Evolutionary conservation across 2,888 invertebrate species (phyloP), one percentile per base, ranked within the genome.

Genomic region (Acrobasis consociella): DNA sequence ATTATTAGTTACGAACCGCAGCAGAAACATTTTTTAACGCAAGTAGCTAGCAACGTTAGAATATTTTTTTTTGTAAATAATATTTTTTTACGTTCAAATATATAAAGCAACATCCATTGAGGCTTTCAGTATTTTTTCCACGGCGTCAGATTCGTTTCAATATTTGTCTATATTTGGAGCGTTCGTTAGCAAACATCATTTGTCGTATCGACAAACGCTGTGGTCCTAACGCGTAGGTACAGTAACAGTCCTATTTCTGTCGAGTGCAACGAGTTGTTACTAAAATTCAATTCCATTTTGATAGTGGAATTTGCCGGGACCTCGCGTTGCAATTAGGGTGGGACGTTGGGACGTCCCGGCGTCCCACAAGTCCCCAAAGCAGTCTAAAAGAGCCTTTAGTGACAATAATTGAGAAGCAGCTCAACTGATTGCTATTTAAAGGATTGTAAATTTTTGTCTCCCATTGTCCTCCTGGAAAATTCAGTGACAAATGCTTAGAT

Each of bases 371-470:
- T 50, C 50, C 50, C 59, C 38, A 10, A 11, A 39, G 58, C n/a
- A 52, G 60, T 59, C 61, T 62, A 62, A 71, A 71, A 70, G 69
- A 65, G 66, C 65, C 69, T 63, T 61, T 49, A 61, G 55, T 62
- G 70, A 67, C 73, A 71, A 75, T 77, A 76, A 76, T 75, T 76
- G 67, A 63, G 67, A 71, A 66, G 67, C 69, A 69, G 62, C 60
- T 50, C 60, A 72, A 72, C 71, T 73, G 76, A 77, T 75, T 67
- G 72, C 76, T 67, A 72, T 74, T 76, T 71, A 72, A 73, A 73
- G 68, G 71, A 74, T 69, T 71, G 72, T 68, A 68, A 77, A 76
- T 76, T 74, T 73, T 75, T 70, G 73, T 69, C 68, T 56, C 63
- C 62, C 67, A 69, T 73, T 74, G 72, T 73, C 67, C 67, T 64